Evolutionary conservation across 2,113 vertebrate species (phyloP), one percentile per base, ranked within the genome.

Genomic region (Heterotilapia buettikoferi): DNA sequence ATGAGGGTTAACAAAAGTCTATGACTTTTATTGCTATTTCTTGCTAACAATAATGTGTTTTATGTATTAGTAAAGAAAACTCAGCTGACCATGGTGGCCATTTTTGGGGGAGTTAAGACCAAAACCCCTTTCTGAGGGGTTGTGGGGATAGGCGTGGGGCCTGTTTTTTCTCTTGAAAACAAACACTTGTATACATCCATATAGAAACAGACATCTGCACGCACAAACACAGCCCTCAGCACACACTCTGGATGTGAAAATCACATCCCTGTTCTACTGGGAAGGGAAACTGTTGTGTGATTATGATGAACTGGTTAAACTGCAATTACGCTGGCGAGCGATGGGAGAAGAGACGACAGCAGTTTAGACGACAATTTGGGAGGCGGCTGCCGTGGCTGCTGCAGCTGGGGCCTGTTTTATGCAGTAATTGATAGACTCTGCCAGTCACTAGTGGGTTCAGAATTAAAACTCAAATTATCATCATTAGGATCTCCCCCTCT

Each of bases 341-440:
- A 96, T 88, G 95, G 95, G 96, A 97, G 97, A 86, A 96, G 97
- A 96, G 97, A 93, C 96, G 96, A 97, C 97, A 97, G 97, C 96
- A 96, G 96, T 96, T 97, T 97, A 97, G 97, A 95, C 90, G 87
- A 95, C 97, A 97, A 97, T 98, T 97, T 96, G 96, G 94, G 88
- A 93, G 96, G 96, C 96, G 97, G 95, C 96, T 96, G 96, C 96
- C 97, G 97, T 94, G 96, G 95, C 96, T 96, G 95, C 97, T 98
- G 97, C 96, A 97, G 96, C 97, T 97, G 96, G 96, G 96, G 94
- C 93, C 95, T 93, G 94, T 92, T 97, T 95, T 98, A 97, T 95
- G 89, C 93, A 91, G 53, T 98, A 98, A 98, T 98, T 98, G 97
- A 98, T 98, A 97, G 97, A 97, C 93, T 95, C 94, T 97, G 97